Base-by-base conservation (phyloP, 2,888 invertebrate species). In the Heliothis peltigera region DNA sequence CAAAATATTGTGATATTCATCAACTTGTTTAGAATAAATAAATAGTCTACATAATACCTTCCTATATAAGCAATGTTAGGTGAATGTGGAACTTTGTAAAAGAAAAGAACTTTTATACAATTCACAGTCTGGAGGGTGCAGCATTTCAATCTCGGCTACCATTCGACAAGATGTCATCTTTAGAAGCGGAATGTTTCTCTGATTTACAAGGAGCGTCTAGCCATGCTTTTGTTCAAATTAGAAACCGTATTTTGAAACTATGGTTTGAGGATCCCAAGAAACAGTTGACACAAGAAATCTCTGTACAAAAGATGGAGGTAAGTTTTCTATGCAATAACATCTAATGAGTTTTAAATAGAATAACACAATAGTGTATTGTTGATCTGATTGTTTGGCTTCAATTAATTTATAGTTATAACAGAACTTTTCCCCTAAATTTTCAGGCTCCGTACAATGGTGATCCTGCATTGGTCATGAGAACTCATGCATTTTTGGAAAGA, bases 221-320 rank as follows among this genome's bases (percentile, higher is more conserved):
- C 43, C 97, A 98, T 90, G 97, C 99, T 21, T 99, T 98, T 90
- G 95, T 99, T 18, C 98, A 99, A 88, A 97, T 99, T 71, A 96
- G 99, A 68, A 99, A 99, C 89, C 96, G 98, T 75, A 95, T 99
- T 73, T 92, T 99, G 21, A 98, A 99, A 92, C 95, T 99, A 90
- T 99, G 99, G 99, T 96, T 99, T 70, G 98, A 98, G 84, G 98
- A 99, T 93, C 99, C 99, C 0, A 98, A 98, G 86, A 96, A 97
- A 81, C 99, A 99, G 87, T 92, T 99, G 25, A 97, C 98, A 18
- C 95, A 97, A 76, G 98, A 98, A 85, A 96, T 96, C 89, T 97
- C 97, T 18, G 92, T 98, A 43, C 96, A 97, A 42, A 97, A 97
- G 86, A 97, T 99, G 90, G 97, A 97, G 81, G 89, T 89, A 62